Conservation (phyloP, 2,113 vertebrate genomes). For the Sylvilagus bachmani region DNA sequence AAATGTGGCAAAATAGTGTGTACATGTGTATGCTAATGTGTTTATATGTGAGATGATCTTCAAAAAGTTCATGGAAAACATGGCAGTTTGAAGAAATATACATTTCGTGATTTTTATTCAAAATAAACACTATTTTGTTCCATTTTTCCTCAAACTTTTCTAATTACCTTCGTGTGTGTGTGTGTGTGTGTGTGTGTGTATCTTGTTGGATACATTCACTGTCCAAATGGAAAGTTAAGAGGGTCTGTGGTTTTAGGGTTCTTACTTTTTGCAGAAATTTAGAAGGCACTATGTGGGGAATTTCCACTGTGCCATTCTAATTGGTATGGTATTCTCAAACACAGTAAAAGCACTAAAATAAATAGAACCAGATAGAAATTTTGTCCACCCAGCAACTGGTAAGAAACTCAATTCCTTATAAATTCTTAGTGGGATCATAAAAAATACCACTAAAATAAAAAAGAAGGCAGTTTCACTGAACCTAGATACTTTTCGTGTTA, state of each 20-base stretch:
- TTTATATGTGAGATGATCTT: no score
- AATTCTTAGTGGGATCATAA: constrained; percentile 11
- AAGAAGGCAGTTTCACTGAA: not conserved
- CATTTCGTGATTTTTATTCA: no score
- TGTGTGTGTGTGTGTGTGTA: fast-evolving
- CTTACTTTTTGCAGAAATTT: not conserved
- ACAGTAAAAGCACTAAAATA: constrained; percentile 1
- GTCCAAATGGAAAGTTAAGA: not conserved
- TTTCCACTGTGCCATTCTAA: not conserved
- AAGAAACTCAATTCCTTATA: constrained; percentile 40
- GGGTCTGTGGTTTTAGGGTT: not conserved
- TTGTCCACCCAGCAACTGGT: not conserved
- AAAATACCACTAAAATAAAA: constrained; percentile 51
- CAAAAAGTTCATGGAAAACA: no score
- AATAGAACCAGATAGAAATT: constrained; percentile 38
- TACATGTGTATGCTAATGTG: not conserved
- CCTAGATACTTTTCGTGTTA: not conserved
- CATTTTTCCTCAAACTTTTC: no score
- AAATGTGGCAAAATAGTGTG: not conserved
- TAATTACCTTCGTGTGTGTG: not conserved
- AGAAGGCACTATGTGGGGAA: not conserved
- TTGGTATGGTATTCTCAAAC: not conserved
- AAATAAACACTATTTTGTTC: no score
- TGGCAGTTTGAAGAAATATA: no score
- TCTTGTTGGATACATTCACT: not conserved